These are phyloP conservation scores for Ruditapes philippinarum DNA, from an alignment of 1,140 invertebrate genomes.

Conservation along the genomic window DNA sequence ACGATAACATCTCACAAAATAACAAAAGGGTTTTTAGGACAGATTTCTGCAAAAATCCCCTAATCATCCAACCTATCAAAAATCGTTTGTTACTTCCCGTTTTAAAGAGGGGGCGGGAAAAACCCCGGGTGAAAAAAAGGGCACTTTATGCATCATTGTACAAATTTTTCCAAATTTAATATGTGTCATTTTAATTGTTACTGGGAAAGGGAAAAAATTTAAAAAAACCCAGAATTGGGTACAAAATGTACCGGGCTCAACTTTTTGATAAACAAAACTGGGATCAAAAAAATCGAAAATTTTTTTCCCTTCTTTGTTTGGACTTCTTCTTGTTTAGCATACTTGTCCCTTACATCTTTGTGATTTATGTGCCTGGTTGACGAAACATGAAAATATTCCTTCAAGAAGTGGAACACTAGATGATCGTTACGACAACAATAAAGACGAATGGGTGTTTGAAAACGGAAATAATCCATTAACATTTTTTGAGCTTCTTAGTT, in stretches of 20 bases:
- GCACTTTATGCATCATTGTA: neutral
- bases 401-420: neutral
- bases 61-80: neutral
- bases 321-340: neutral
- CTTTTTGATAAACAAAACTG: neutral
- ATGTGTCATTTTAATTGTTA: neutral
- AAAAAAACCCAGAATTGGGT: neutral
- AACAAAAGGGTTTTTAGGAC: neutral
- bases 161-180: neutral
- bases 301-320: neutral
- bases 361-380: neutral
- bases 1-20: neutral
- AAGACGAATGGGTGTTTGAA: constrained; percentile 20
- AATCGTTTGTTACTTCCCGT: neutral
- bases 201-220: neutral
- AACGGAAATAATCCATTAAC: constrained; percentile 14
- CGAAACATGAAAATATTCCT: neutral
- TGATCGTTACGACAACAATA: neutral
- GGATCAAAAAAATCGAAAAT: neutral
- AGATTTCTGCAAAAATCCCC: neutral
- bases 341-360: neutral
- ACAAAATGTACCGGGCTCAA: neutral
- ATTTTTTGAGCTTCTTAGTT: neutral
- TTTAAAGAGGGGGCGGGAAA: neutral
- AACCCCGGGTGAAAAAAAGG: neutral